Evolutionary conservation across 2,797 vertebrate species (phyloP).

Genomic region (Pipistrellus pipistrellus): DNA sequence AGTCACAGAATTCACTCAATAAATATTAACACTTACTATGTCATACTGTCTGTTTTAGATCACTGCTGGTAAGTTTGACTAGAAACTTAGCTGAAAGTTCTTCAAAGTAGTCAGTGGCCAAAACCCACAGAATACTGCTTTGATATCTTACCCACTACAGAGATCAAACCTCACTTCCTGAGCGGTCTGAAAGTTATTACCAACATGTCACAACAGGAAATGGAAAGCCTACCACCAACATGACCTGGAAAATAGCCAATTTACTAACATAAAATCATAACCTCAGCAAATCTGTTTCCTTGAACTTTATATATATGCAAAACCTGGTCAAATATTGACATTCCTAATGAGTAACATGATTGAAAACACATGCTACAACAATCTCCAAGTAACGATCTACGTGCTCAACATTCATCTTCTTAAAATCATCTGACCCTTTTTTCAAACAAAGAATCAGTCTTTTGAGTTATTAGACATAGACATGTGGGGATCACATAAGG

Average conservation of each 20-base stretch:
- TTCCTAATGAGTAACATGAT: background rate
- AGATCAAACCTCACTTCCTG: constrained; percentile 76
- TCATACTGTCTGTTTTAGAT: background rate
- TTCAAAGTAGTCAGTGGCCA: constrained; percentile 65
- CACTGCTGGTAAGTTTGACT: constrained; percentile 43
- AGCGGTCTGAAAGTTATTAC: constrained; percentile 66
- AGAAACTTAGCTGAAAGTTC: constrained; percentile 64
- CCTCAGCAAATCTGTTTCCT: constrained; percentile 54
- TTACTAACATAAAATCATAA: constrained; percentile 59
- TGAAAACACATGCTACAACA: background rate
- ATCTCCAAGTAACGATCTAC: constrained; percentile 44
- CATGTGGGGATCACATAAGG: background rate
- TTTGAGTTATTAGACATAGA: constrained; percentile 16
- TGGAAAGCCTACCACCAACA: constrained; percentile 55
- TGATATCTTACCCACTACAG: constrained; percentile 67
- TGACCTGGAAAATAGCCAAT: constrained; percentile 64
- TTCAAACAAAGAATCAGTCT: constrained; percentile 30
- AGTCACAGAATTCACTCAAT: background rate
- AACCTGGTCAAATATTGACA: constrained; percentile 37
- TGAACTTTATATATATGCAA: constrained; percentile 10
- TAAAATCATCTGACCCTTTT: constrained; percentile 42
- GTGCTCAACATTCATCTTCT: constrained; percentile 5
- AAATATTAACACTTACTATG: constrained; percentile 48
- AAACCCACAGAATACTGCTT: constrained; percentile 61
- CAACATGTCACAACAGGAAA: constrained; percentile 74